A percentile compares a stretch with the other conserved stretches of the same genome.
Evolutionary conservation across 2,797 vertebrate species (phyloP).

Genomic region (Scolopax rusticola): DNA sequence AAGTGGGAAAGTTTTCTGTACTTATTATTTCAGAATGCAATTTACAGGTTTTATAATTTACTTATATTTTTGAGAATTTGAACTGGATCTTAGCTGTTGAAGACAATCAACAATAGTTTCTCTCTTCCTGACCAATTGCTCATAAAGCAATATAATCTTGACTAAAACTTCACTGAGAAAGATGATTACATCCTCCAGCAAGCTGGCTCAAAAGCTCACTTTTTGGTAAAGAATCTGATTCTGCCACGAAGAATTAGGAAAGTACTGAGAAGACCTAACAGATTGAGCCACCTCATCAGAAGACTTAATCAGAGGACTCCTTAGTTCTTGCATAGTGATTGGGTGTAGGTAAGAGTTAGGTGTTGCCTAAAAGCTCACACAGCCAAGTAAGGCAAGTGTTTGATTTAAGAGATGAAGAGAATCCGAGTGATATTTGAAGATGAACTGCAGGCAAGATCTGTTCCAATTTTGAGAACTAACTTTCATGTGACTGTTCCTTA

Average conservation of each 20-base stretch:
- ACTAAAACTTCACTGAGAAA: neutral
- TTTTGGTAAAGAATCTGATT: neutral
- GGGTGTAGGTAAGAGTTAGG: neutral
- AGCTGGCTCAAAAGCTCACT: neutral
- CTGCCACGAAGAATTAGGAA: neutral
- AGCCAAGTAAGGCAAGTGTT: neutral
- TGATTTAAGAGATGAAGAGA: neutral
- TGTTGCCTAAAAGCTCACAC: neutral
- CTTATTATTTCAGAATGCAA: neutral
- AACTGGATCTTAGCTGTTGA: neutral
- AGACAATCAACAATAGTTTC: neutral
- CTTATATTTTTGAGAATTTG: neutral
- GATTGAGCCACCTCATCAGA: neutral
- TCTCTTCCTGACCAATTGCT: neutral
- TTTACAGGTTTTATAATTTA: neutral
- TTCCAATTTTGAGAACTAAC: neutral
- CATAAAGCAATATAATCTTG: neutral
- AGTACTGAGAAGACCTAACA: neutral
- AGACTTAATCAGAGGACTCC: neutral
- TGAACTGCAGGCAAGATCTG: neutral
- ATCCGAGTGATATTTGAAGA: neutral
- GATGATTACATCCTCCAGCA: neutral
- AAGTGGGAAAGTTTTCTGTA: neutral
- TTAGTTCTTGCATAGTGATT: neutral
- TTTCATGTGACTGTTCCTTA: neutral